These are phyloP conservation scores for Neodiprion fabricii DNA, from an alignment of 1,140 invertebrate species.

Conservation along the genomic window DNA sequence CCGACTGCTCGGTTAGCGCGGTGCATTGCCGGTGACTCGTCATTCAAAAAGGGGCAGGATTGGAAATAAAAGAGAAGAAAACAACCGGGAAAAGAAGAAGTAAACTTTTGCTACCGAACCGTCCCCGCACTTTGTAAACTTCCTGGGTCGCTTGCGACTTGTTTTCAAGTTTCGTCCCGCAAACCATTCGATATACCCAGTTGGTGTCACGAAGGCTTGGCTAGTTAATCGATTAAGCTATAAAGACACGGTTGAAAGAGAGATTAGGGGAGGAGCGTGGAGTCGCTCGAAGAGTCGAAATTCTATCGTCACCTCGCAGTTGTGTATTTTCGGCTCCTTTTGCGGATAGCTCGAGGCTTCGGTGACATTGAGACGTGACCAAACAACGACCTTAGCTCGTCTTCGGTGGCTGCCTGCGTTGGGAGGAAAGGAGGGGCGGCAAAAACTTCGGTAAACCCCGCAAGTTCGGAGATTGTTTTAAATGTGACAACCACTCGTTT, in stretches of 20 bases:
- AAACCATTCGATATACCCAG: neutral
- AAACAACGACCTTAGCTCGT: neutral
- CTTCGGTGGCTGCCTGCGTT: neutral
- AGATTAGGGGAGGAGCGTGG: neutral
- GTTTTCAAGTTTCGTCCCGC: neutral
- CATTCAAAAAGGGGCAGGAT: no score
- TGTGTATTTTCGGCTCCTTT: neutral
- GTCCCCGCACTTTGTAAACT: neutral
- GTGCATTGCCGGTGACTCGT: no score
- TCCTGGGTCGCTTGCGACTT: conserved; percentile 1
- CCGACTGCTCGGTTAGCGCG: no score
- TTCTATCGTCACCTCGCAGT: conserved; percentile 2
- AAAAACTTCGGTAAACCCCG: neutral
- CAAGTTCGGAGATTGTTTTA: conserved; percentile 36
- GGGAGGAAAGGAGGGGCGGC: neutral
- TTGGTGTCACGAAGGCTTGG: neutral
- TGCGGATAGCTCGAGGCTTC: neutral
- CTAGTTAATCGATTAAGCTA: conserved; percentile 4
- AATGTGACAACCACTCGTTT: conserved; percentile 38
- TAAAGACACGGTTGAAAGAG: neutral
- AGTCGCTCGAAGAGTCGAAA: neutral
- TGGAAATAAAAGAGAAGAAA: neutral
- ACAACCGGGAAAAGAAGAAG: neutral
- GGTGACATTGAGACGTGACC: conserved; percentile 15
- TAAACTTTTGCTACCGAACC: neutral